Percentiles rank a stretch among this genome's conserved stretches.
phyloP scores from a whole-genome alignment of 2,797 vertebrate species.

The Garrulus glandarius region DNA sequence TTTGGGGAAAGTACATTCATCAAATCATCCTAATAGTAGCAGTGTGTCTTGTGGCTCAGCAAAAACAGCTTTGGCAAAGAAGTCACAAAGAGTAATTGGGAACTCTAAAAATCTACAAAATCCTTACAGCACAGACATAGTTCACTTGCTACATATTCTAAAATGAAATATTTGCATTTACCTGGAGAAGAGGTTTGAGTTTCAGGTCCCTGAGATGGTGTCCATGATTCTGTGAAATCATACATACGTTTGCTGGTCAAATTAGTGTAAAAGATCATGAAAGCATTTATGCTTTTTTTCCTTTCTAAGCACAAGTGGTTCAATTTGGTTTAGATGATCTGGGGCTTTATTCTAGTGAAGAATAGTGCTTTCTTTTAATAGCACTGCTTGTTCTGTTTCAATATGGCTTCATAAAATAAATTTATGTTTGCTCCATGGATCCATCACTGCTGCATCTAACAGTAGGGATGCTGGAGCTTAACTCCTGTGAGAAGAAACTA shows the following conservation, averaged over 20 bases:
- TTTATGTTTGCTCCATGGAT: not conserved
- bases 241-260: not conserved
- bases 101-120: not conserved
- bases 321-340: not conserved
- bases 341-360: not conserved
- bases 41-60: not conserved
- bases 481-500: not conserved
- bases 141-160: not conserved
- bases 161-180: not conserved
- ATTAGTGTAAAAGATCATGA: not conserved
- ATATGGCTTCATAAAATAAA: not conserved
- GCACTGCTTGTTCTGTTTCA: not conserved
- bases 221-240: not conserved
- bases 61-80: not conserved
- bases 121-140: not conserved
- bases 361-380: not conserved
- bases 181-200: not conserved
- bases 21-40: not conserved
- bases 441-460: not conserved
- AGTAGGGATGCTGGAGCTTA: not conserved
- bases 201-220: not conserved
- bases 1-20: not conserved
- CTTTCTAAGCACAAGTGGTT: not conserved
- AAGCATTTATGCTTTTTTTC: not conserved
- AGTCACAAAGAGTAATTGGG: not conserved